A percentile compares a stretch with the other conserved stretches of the same genome.
Conservation (phyloP, 2,113 vertebrate species). For the Nannospalax galili region DNA sequence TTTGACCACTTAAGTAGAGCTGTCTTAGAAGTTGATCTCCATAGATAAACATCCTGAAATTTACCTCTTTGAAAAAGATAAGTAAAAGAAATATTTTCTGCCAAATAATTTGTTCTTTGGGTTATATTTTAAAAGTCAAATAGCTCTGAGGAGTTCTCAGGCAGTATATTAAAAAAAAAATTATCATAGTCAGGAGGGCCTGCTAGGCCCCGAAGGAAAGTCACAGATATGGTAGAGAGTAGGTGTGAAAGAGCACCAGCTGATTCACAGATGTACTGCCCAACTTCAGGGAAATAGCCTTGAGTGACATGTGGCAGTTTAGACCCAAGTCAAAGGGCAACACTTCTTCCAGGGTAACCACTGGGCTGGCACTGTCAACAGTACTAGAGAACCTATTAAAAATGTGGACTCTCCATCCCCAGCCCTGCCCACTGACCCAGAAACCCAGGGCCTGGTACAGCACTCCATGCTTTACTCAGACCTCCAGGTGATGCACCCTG, state of each 20-base stretch:
- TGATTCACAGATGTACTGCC: no score
- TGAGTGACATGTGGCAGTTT: background rate
- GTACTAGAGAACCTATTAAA: background rate
- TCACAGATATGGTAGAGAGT: background rate
- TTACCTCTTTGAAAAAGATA: conserved; percentile 72
- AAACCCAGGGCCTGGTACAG: background rate
- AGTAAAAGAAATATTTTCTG: conserved; percentile 65
- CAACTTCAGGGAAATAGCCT: background rate
- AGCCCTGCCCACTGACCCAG: background rate
- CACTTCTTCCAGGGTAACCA: background rate
- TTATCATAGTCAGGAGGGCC: background rate
- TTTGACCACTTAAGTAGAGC: conserved; percentile 51
- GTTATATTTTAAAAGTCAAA: conserved; percentile 47
- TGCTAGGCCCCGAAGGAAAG: background rate
- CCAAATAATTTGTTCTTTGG: conserved; percentile 33
- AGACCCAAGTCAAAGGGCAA: background rate
- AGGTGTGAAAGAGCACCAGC: background rate
- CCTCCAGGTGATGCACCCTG: background rate
- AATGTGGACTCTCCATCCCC: background rate
- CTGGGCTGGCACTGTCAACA: background rate
- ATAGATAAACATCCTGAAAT: conserved; percentile 74
- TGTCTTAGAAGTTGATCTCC: conserved; percentile 58
- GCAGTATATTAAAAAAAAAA: background rate
- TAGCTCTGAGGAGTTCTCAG: background rate
- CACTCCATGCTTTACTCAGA: background rate